Conservation (phyloP, 2,113 vertebrate genomes). For the Pardalotus punctatus region DNA sequence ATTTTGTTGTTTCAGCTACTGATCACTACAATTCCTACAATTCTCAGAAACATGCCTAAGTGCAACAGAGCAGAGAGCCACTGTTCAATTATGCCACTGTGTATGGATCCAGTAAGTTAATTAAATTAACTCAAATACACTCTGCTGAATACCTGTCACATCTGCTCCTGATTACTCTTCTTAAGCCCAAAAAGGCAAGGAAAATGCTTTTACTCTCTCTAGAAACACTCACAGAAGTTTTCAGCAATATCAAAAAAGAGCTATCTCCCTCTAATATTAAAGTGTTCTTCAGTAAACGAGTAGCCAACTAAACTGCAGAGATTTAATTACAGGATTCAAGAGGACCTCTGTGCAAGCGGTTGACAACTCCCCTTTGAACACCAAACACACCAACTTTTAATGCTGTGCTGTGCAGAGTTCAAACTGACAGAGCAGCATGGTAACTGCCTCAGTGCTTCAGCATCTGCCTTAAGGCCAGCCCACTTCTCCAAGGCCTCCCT, state of each 20-base stretch:
- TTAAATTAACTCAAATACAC: neutral
- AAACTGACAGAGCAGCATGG: rapidly evolving
- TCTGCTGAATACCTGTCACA: neutral
- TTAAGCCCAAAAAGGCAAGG: neutral
- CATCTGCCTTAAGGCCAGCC: neutral
- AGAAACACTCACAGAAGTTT: neutral
- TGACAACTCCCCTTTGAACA: neutral
- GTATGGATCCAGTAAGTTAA: neutral
- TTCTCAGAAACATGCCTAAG: neutral
- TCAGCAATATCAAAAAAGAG: neutral
- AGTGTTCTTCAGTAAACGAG: neutral
- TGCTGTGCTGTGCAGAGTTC: neutral
- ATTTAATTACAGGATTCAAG: neutral
- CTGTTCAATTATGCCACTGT: neutral
- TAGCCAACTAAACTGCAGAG: neutral
- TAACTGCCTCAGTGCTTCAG: neutral
- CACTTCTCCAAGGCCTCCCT: neutral
- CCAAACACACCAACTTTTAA: neutral
- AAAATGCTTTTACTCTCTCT: neutral
- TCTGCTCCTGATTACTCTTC: neutral
- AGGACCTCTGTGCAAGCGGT: neutral
- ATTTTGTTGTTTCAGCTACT: neutral
- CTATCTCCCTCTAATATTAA: neutral
- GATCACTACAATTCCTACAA: neutral
- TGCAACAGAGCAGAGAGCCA: neutral